Base-by-base conservation (phyloP, 2,888 invertebrate genomes). In the Caenorhabditis imperialis region DNA sequence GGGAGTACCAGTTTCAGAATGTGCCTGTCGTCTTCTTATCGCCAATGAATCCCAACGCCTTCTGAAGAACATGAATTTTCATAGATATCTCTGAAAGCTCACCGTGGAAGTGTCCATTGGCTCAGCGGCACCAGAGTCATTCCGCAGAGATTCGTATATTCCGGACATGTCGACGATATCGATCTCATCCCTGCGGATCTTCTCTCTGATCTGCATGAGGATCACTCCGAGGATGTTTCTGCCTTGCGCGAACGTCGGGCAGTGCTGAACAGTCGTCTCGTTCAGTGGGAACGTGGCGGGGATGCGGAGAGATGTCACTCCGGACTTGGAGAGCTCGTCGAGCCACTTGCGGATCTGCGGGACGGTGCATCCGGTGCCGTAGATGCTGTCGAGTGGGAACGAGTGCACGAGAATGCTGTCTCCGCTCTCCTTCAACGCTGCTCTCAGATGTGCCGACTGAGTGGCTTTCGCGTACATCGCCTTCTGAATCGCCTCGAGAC, bases 151-250 rank as follows among this genome's bases (percentile, higher is more conserved):
- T 3, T 53, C 47, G 69, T 71, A 77, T 6, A 77, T 44, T 14
- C 27, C 40, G 10, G 53, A 53, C 74, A 78, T 74, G 35, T 80
- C 76, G 12, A 72, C 72, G 2, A 70, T 25, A 16, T 69, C 54
- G 25, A 80, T 67, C 12, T 63, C 63, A n/a, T 45, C 42, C n/a
- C 58, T 63, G 37, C 44, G 37, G 14, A 79, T 37, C 35, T 60
- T 75, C n/a, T 74, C 70, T 27, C 78, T 70, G 53, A 81, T 48
- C 45, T 73, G 77, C 81, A 81, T 81, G 38, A 81, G 51, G 50
- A 81, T 81, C 6, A 81, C 78, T 33, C 81, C 81, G 3, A 81
- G 75, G n/a, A 81, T 35, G 37, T 81, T 81, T 0, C 81, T 53
- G 16, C 81, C 81, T 22, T 73, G 25, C 1, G 73, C 74, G n/a